Percentiles rank a stretch among this genome's conserved stretches.
These are phyloP conservation scores for Kobus ellipsiprymnus DNA, from an alignment of 2,113 vertebrate genomes.

Conservation along the genomic window DNA sequence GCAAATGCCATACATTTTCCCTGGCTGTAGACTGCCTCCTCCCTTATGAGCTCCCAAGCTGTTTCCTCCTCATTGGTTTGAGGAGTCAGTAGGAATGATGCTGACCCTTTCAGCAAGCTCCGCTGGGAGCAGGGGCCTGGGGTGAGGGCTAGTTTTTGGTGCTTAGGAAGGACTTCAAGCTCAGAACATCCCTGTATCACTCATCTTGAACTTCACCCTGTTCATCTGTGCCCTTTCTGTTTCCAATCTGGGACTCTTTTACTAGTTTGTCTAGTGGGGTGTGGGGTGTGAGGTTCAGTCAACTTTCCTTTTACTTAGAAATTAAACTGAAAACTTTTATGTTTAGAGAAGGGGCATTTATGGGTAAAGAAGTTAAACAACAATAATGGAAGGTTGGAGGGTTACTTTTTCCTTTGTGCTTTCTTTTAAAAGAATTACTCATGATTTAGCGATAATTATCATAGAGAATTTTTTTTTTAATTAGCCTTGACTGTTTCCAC, in stretches of 20 bases:
- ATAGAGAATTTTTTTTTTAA: background rate
- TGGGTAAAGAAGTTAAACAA: background rate
- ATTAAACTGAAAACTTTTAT: background rate
- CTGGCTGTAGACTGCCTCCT: background rate
- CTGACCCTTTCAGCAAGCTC: background rate
- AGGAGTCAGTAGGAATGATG: background rate
- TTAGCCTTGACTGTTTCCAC: background rate
- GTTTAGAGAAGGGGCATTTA: background rate
- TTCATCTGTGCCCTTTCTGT: background rate
- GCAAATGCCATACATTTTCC: background rate
- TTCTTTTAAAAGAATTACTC: background rate
- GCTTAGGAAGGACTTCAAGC: no score
- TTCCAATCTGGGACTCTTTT: background rate
- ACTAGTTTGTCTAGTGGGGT: no score
- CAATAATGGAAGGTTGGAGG: background rate
- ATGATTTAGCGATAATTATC: background rate
- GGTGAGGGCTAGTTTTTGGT: background rate
- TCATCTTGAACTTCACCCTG: background rate
- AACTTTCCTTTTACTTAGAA: background rate
- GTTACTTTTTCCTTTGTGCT: background rate
- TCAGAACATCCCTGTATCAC: fast-evolving
- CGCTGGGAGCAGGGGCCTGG: fast-evolving
- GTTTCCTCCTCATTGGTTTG: fast-evolving
- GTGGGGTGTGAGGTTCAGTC: background rate
- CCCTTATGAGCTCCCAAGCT: no score